Conservation (phyloP, 2,797 vertebrate species). For the Lithobates pipiens region DNA sequence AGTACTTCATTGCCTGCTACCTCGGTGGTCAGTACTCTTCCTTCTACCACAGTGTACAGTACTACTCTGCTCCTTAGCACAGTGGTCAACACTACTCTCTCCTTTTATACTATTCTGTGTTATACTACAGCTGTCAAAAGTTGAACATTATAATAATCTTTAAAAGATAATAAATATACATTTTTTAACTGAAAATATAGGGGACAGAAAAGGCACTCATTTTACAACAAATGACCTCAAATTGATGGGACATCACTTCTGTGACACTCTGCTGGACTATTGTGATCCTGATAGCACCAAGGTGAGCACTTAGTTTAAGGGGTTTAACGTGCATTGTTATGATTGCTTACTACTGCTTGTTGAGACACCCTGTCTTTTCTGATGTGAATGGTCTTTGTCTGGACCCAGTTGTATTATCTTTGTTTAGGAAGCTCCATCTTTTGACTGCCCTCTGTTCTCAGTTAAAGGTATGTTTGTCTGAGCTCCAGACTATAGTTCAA, state of each 20-base stretch:
- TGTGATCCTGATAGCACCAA: slow-evolving; percentile 87
- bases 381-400: too few species aligned
- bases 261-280: slow-evolving; percentile 92
- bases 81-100: too few species aligned
- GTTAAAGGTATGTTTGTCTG: slow-evolving; percentile 81
- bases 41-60: too few species aligned
- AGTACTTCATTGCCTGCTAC: background rate
- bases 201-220: slow-evolving; percentile 83
- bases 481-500: slow-evolving; percentile 75
- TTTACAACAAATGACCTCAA: slow-evolving; percentile 86
- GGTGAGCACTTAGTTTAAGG: slow-evolving; percentile 71
- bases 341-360: too few species aligned
- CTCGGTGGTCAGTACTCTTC: background rate
- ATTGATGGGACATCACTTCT: slow-evolving; percentile 86
- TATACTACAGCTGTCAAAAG: background rate
- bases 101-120: background rate
- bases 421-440: background rate
- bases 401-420: background rate
- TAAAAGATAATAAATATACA: background rate
- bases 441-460: slow-evolving; percentile 57
- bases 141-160: background rate
- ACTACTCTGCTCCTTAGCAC: too few species aligned
- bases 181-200: slow-evolving; percentile 68
- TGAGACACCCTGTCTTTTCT: too few species aligned
- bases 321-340: background rate